Base-by-base conservation (phyloP, 1,140 invertebrate species). In the Babylonia areolata region DNA sequence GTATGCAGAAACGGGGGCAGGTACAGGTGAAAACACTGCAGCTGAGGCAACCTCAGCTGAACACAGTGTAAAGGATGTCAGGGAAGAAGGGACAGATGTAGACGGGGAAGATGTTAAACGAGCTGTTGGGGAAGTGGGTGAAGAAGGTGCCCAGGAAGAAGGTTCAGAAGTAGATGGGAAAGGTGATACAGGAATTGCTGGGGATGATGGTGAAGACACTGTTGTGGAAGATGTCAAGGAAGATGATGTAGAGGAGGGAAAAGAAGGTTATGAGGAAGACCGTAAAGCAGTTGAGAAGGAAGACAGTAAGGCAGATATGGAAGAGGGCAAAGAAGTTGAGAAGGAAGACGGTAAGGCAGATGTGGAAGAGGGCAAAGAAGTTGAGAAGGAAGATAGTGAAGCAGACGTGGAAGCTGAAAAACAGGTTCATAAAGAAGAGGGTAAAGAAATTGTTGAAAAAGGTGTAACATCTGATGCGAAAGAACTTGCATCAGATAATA, bases 21-120 rank as follows among this genome's bases (percentile, higher is more conserved):
- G n/a, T 11, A 2, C 40, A 28, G 64, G 37, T 39, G 28, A 39
- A 35, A 51, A 82, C 33, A 15, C 9, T 37, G 54, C 3, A 40
- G 42, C 23, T 54, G 73, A 31, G 2, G 81, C 37, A 35, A 40
- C 5, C 23, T 39, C 31, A 9, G 11, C 33, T 75, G 73, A 40
- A 42, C 23, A 37, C 46, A 42, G 11, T 15, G 39, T 3, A 31
- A 58, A 83, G 2, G 64, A 5, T 82, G 85, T 84, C n/a, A 75
- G 37, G 15, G 77, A 79, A 28, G 40, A 35, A 79, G 64, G 28
- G 40, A 58, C 51, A 42, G 54, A 40, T 28, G 33, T 64, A 58
- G 73, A 54, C 28, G n/a, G 86, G 58, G 84, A 83, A 28, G 33
- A 33, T 23, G 11, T 20, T 35, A 71, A 71, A 40, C 71, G 40